These are phyloP conservation scores for Nymphalis polychloros DNA, from an alignment of 2,888 invertebrate species.

Conservation along the genomic window DNA sequence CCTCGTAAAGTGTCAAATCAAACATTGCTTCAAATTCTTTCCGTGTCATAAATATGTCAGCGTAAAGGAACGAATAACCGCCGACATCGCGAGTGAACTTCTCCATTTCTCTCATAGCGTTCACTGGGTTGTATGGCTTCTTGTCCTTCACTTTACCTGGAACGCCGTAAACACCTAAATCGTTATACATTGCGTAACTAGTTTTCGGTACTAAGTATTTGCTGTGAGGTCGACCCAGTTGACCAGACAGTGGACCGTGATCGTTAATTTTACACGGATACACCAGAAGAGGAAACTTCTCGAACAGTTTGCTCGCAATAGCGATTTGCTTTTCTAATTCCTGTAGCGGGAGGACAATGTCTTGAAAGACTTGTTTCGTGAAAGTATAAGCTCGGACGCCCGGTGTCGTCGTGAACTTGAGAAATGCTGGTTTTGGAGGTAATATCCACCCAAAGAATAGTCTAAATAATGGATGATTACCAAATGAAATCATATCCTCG, in stretches of 20 bases:
- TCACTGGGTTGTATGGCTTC: constrained; percentile 83
- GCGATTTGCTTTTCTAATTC: constrained; percentile 85
- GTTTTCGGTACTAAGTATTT: constrained; percentile 84
- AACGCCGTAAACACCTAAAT: constrained; percentile 86
- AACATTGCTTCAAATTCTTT: constrained; percentile 86
- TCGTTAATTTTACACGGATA: constrained; percentile 86
- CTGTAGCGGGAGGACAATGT: constrained; percentile 85
- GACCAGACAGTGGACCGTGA: constrained; percentile 82
- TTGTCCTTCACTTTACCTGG: constrained; percentile 84
- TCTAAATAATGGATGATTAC: constrained; percentile 84
- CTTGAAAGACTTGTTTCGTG: constrained; percentile 87
- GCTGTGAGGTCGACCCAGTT: constrained; percentile 77
- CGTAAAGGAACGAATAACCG: constrained; percentile 86
- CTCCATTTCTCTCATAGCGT: constrained; percentile 86
- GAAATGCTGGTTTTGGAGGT: constrained; percentile 86
- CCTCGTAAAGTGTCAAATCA: constrained; percentile 84
- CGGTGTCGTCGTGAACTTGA: constrained; percentile 87
- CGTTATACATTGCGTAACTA: constrained; percentile 86
- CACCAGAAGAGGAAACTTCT: constrained; percentile 85
- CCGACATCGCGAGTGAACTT: constrained; percentile 85
- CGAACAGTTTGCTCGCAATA: constrained; percentile 82
- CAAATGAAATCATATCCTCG: constrained; percentile 86
- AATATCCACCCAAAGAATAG: constrained; percentile 84
- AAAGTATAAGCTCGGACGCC: constrained; percentile 86
- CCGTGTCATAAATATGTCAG: constrained; percentile 86